Evolutionary conservation across 2,888 invertebrate species (phyloP).

Genomic region (Linyphia triangularis): DNA sequence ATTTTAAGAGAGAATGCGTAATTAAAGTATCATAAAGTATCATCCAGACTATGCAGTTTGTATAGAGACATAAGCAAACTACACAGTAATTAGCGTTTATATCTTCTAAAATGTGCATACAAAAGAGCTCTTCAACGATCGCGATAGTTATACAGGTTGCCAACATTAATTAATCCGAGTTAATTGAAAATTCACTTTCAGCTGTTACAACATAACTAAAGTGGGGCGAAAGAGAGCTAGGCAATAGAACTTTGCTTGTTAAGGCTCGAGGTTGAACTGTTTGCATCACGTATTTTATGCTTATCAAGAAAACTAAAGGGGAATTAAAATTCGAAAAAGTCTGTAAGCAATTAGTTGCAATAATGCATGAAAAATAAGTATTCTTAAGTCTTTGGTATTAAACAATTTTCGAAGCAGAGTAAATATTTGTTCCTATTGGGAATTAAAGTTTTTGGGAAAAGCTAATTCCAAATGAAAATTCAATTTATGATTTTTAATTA

Average conservation of each 20-base stretch:
- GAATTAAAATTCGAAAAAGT: background rate
- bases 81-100: background rate
- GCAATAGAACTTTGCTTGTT: conserved; percentile 8
- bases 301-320: conserved; percentile 22
- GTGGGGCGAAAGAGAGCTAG: conserved; percentile 5
- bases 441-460: no score
- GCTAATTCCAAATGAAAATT: no score
- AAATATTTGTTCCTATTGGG: no score
- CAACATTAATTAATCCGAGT: conserved; percentile 39
- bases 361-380: background rate
- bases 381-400: background rate
- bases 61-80: background rate
- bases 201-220: conserved; percentile 21
- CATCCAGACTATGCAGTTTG: background rate
- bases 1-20: background rate
- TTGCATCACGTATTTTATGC: conserved; percentile 10
- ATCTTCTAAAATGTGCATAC: background rate
- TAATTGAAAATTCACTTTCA: conserved; percentile 53
- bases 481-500: no score
- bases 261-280: background rate
- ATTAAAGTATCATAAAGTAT: background rate
- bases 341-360: background rate
- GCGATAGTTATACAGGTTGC: background rate
- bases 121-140: background rate
- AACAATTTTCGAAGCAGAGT: background rate